Base-by-base conservation (phyloP, 2,113 vertebrate species). In the Rhegmatorhina hoffmannsi region DNA sequence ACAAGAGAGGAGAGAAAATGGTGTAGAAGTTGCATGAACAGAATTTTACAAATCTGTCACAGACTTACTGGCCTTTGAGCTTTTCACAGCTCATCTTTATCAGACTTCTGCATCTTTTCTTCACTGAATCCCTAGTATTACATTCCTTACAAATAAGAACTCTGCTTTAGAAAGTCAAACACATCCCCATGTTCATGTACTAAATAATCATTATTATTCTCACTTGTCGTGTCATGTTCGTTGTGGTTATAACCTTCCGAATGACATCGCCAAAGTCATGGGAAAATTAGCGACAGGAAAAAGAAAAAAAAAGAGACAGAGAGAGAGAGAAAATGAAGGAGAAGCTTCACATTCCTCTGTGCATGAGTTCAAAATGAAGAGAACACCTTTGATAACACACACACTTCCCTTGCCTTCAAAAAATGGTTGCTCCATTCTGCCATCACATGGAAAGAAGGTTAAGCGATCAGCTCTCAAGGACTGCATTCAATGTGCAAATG, bases 361-460 rank as follows among this genome's bases (percentile, higher is more conserved):
- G 4, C 9, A 25, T 21, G 26, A 33, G 8, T 34, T 85, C 23
- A 59, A 75, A 59, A 36, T 1, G 0, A 49, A 49, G 31, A 56
- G 26, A 56, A 50, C 1, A 1, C 8, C 20, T 50, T 44, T 2
- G 2, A 8, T 4, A 4, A 7, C 18, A 38, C 10, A 38, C 2
- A 16, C 10, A 46, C 2, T 2, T 1, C 19, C n/a, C 74, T 81
- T 83, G n/a, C 20, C 34, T 78, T 55, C 36, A 62, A 44, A 62
- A 62, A 28, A 25, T 20, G 10, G 6, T 50, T 81, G 43, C 38
- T 91, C 28, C 1, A 0, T 43, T 76, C 24, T 62, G 40, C 67
- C 49, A 83, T 19, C 34, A 38, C 2, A 9, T 58, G 55, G 67
- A 73, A 76, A 40, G 25, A 56, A 3, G 21, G 13, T 38, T 20